phyloP scores from a whole-genome alignment of 1,140 invertebrate genomes.

The Zaprionus kolodkinae region DNA sequence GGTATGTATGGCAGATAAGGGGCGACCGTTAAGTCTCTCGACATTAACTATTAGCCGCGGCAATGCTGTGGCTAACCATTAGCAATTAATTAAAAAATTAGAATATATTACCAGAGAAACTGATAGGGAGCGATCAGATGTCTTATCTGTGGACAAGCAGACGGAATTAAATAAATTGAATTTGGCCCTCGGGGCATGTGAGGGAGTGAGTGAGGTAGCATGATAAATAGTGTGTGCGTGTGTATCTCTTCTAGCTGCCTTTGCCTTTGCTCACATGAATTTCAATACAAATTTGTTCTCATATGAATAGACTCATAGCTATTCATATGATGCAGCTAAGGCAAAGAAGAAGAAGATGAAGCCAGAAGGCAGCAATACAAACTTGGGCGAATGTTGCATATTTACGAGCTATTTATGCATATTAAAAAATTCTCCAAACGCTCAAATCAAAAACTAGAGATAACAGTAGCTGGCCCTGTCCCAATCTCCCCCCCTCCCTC shows the following conservation, averaged over 20 bases:
- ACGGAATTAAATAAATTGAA: slow-evolving; percentile 81
- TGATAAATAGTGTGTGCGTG: slow-evolving; percentile 14
- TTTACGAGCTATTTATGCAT: slow-evolving; percentile 82
- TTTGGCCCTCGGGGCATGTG: slow-evolving; percentile 43
- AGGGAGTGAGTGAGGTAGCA: not conserved
- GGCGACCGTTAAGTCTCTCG: slow-evolving; percentile 62
- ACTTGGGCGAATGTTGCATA: slow-evolving; percentile 67
- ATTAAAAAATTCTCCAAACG: slow-evolving; percentile 76
- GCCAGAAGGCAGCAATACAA: slow-evolving; percentile 11
- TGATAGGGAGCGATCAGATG: slow-evolving; percentile 51
- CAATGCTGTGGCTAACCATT: slow-evolving; percentile 79
- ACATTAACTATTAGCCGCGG: slow-evolving; percentile 59
- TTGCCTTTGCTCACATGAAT: slow-evolving; percentile 33
- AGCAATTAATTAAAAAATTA: slow-evolving; percentile 83
- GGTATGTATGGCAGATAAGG: slow-evolving; percentile 53
- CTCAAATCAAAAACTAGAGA: slow-evolving; percentile 76
- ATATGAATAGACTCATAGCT: slow-evolving; percentile 39
- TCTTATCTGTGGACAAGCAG: slow-evolving; percentile 70
- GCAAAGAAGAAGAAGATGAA: not conserved
- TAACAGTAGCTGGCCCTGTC: slow-evolving; percentile 70
- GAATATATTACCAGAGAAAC: slow-evolving; percentile 69
- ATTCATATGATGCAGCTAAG: slow-evolving; percentile 41
- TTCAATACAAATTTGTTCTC: slow-evolving; percentile 73
- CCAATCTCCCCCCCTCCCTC: not conserved
- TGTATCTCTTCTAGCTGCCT: slow-evolving; percentile 9